Percentiles rank a stretch among this genome's conserved stretches.
These are phyloP conservation scores for Samia ricini DNA, from an alignment of 1,140 invertebrate genomes.

Conservation along the genomic window DNA sequence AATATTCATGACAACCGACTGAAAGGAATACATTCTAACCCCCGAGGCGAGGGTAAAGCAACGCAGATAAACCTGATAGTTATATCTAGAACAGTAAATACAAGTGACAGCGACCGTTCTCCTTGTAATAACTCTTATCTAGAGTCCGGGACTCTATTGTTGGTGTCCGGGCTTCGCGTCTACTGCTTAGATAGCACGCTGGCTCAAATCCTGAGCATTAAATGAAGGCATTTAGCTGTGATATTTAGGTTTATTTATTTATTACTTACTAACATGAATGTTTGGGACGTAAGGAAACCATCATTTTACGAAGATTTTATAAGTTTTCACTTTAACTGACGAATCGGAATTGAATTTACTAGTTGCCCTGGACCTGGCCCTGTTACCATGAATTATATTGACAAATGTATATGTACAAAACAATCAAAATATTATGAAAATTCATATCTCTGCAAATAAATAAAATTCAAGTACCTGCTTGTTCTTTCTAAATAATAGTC, in stretches of 20 bases:
- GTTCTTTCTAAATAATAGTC: too few relatives aligned
- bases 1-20: neutral
- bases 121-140: neutral
- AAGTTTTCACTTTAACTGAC: too few relatives aligned
- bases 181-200: neutral
- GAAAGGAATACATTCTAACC: conserved; percentile 1
- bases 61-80: conserved; percentile 37
- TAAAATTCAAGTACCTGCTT: too few relatives aligned
- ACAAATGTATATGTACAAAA: too few relatives aligned
- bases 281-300: too few relatives aligned
- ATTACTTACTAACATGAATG: too few relatives aligned
- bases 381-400: too few relatives aligned
- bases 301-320: too few relatives aligned
- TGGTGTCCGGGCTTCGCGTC: neutral
- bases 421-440: too few relatives aligned
- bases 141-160: neutral
- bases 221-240: neutral
- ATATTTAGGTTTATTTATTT: neutral
- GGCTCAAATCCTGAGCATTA: neutral
- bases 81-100: conserved; percentile 34
- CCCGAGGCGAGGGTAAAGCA: conserved; percentile 1
- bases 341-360: too few relatives aligned
- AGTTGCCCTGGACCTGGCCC: too few relatives aligned
- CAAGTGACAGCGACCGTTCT: conserved; percentile 18
- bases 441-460: too few relatives aligned